phyloP scores from a whole-genome alignment of 23 tunicate species.

The Trididemnum clinides region DNA sequence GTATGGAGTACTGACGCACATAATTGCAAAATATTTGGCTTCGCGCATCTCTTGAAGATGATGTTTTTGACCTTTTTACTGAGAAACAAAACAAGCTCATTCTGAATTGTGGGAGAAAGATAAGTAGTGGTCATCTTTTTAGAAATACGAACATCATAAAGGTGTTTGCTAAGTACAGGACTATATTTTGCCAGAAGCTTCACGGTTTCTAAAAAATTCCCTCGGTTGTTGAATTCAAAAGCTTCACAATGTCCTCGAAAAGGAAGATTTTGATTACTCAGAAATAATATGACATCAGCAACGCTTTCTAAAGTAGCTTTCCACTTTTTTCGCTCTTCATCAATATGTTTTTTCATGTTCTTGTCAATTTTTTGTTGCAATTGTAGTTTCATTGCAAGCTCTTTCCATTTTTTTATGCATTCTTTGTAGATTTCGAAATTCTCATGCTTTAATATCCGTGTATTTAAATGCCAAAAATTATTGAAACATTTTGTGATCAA shows the following conservation, averaged over 20 bases:
- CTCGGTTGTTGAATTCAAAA: slow-evolving; percentile 55
- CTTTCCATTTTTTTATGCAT: slow-evolving; percentile 61
- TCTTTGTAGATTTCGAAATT: slow-evolving; percentile 55
- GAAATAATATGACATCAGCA: slow-evolving; percentile 54
- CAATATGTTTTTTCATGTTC: slow-evolving; percentile 50
- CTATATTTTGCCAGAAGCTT: slow-evolving; percentile 56
- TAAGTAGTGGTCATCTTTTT: slow-evolving; percentile 54
- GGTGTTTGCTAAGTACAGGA: slow-evolving; percentile 56
- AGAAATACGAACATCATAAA: slow-evolving; percentile 53
- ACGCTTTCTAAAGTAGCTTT: slow-evolving; percentile 59
- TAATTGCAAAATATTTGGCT: slow-evolving; percentile 62
- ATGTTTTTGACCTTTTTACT: slow-evolving; percentile 60
- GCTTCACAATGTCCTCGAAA: slow-evolving; percentile 54
- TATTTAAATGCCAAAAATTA: too few relatives aligned
- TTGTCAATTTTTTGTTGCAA: slow-evolving; percentile 56
- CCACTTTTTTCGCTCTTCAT: slow-evolving; percentile 62
- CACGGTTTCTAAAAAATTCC: slow-evolving; percentile 58
- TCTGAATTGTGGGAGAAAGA: slow-evolving; percentile 55
- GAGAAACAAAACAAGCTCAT: slow-evolving; percentile 55
- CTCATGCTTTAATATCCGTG: slow-evolving; percentile 40
- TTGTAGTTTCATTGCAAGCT: slow-evolving; percentile 60
- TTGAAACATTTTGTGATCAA: too few relatives aligned
- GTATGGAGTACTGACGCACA: slow-evolving; percentile 63
- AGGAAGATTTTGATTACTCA: slow-evolving; percentile 51
- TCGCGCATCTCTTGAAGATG: slow-evolving; percentile 58